Conservation (phyloP, 2,113 vertebrate genomes). For the Camelus bactrianus region DNA sequence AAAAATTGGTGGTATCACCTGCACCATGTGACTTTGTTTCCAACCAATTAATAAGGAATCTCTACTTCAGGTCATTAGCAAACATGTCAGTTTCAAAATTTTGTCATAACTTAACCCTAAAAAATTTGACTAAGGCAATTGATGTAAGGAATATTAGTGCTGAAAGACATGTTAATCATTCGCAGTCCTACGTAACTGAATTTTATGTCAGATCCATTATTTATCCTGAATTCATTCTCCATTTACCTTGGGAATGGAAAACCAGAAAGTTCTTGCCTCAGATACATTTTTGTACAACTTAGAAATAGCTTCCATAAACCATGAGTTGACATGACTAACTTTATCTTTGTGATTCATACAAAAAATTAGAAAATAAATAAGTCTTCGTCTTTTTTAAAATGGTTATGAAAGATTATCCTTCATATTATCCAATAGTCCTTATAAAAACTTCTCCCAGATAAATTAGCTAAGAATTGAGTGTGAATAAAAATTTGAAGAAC, state of each 20-base stretch:
- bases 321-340: neutral
- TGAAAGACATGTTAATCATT: neutral
- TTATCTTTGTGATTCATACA: neutral
- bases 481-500: neutral
- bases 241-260: neutral
- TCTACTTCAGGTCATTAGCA: neutral
- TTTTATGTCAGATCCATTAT: neutral
- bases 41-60: neutral
- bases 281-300: neutral
- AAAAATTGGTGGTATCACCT: neutral
- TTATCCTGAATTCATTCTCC: neutral
- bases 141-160: neutral
- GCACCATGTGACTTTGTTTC: neutral
- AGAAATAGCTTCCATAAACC: neutral
- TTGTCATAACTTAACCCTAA: neutral
- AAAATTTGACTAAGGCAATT: neutral
- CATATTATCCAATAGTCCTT: neutral
- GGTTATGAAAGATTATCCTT: neutral
- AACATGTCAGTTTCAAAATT: neutral
- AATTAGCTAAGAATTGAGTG: neutral
- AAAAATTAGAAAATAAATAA: slow-evolving; percentile 1
- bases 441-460: neutral
- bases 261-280: neutral
- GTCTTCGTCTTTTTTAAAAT: neutral
- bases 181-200: neutral